These are phyloP conservation scores for Botia kubotai DNA, from an alignment of 2,797 vertebrate species.

Conservation along the genomic window DNA sequence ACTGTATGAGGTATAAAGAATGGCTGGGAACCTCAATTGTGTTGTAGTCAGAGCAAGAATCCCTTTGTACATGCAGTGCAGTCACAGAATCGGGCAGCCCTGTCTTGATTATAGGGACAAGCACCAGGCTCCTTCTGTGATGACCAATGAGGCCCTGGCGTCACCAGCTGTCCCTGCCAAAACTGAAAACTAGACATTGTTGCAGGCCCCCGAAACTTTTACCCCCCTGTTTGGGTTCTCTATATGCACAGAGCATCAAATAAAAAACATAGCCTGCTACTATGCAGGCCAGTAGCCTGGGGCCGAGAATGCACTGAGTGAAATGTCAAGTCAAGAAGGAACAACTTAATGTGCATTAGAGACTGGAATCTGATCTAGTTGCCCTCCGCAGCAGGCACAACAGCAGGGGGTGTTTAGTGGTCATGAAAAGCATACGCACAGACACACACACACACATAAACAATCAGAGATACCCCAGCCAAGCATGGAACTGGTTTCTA, in stretches of 20 bases:
- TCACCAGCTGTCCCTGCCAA: conserved; percentile 46
- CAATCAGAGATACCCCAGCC: conserved; percentile 11
- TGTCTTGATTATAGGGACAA: conserved; percentile 55
- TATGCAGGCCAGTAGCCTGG: conserved; percentile 15
- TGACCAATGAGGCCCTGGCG: conserved; percentile 49
- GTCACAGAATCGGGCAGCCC: conserved; percentile 1
- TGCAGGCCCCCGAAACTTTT: conserved; percentile 39
- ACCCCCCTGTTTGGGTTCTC: conserved; percentile 39
- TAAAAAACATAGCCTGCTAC: conserved; percentile 48
- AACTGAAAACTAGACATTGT: conserved; percentile 48
- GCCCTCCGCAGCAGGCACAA: conserved; percentile 12
- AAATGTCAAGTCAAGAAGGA: conserved; percentile 48
- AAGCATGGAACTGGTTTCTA: conserved; percentile 13
- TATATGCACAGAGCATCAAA: conserved; percentile 32
- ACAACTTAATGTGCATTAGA: conserved; percentile 45
- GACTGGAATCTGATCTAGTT: conserved; percentile 45
- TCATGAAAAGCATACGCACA: conserved; percentile 34
- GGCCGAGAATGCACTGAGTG: conserved; percentile 23
- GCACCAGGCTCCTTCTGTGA: conserved; percentile 55
- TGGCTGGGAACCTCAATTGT: background rate
- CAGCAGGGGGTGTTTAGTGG: conserved; percentile 19
- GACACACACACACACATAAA: background rate
- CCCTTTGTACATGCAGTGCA: background rate
- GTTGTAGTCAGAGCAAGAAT: conserved; percentile 6
- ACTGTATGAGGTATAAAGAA: conserved; percentile 32